Conservation (phyloP, 2,113 vertebrate genomes). For the Petaurus breviceps region DNA sequence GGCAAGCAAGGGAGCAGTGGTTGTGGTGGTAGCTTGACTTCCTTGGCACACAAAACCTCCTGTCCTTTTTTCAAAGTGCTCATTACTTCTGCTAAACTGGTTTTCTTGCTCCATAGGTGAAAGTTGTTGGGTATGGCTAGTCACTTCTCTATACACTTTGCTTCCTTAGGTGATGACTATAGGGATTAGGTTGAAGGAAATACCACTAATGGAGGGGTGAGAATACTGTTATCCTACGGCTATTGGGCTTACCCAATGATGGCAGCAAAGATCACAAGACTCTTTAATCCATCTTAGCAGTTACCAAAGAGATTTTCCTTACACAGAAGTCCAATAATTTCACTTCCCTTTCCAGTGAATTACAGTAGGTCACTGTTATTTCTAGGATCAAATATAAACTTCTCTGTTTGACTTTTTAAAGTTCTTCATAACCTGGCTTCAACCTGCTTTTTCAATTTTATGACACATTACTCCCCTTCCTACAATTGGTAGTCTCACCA, state of each 20-base stretch:
- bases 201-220: neutral
- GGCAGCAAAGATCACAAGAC: neutral
- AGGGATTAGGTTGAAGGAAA: neutral
- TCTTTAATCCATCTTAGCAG: neutral
- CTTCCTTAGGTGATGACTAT: neutral
- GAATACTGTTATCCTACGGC: neutral
- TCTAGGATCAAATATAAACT: neutral
- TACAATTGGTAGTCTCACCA: neutral
- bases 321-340: neutral
- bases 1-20: neutral
- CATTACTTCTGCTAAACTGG: neutral
- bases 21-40: neutral
- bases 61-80: neutral
- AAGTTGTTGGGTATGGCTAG: neutral
- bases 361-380: neutral
- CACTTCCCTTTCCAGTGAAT: neutral
- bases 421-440: neutral
- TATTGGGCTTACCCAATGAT: neutral
- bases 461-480: neutral
- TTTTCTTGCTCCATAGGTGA: neutral
- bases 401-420: neutral
- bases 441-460: neutral
- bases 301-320: neutral
- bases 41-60: neutral
- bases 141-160: neutral